Conservation (phyloP, 2,888 invertebrate species). For the Parapristionchus giblindavisi region DNA sequence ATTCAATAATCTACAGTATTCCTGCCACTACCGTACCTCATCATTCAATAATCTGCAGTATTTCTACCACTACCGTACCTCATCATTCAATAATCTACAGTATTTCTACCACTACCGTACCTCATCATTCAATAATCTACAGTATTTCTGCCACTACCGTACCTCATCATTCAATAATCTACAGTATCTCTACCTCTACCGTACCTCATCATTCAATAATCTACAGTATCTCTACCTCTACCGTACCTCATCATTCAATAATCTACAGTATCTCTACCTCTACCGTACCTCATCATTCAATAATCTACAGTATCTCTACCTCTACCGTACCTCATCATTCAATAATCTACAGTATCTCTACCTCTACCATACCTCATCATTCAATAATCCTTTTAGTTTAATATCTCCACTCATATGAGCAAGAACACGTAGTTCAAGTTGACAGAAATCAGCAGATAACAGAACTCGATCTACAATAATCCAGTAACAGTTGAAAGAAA, state of each 20-base stretch:
- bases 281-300: conserved; percentile 39
- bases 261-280: neutral
- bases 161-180: neutral
- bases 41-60: conserved; percentile 38
- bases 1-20: neutral
- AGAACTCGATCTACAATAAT: conserved; percentile 73
- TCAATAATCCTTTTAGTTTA: conserved; percentile 54
- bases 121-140: conserved; percentile 39
- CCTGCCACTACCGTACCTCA: conserved; percentile 17
- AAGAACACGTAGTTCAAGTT: conserved; percentile 90
- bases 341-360: neutral
- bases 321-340: neutral
- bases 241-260: neutral
- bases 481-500: neutral
- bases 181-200: neutral
- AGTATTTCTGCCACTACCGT: neutral
- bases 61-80: neutral
- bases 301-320: neutral
- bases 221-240: neutral
- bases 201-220: conserved; percentile 40
- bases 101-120: conserved; percentile 12
- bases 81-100: neutral
- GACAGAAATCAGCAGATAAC: conserved; percentile 93
- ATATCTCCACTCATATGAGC: conserved; percentile 87
- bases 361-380: conserved; percentile 27